These are phyloP conservation scores for Pomatostomus ruficeps DNA, from an alignment of 2,113 vertebrate genomes.

Conservation along the genomic window DNA sequence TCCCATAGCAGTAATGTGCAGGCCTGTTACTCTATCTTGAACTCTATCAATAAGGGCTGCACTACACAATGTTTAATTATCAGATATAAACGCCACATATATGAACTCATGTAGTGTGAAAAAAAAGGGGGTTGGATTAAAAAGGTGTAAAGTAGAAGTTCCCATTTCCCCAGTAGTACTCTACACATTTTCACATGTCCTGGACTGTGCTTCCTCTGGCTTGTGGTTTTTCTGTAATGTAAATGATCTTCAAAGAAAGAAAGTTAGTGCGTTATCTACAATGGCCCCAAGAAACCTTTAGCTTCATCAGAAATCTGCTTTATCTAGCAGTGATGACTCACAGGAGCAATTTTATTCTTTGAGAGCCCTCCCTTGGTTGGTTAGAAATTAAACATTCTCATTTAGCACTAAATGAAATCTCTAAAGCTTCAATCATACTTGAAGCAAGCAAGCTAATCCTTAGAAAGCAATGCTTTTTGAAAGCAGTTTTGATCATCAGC, in stretches of 20 bases:
- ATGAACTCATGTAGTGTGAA: background rate
- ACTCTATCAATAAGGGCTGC: background rate
- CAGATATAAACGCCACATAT: background rate
- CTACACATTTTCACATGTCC: background rate
- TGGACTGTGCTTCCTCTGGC: background rate
- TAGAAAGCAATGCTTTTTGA: conserved; percentile 23
- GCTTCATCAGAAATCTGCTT: background rate
- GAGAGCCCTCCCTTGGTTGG: background rate
- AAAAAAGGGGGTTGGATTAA: background rate
- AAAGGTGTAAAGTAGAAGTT: background rate
- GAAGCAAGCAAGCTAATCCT: conserved; percentile 27
- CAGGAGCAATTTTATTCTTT: background rate
- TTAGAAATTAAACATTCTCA: conserved; percentile 2
- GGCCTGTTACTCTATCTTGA: background rate
- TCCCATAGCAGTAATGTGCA: too few species aligned
- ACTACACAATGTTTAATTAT: background rate
- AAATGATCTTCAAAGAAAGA: background rate
- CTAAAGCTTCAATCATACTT: background rate
- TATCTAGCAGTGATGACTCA: background rate
- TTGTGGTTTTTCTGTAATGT: background rate
- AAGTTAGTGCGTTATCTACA: background rate
- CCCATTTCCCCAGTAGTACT: background rate
- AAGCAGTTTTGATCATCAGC: conserved; percentile 28
- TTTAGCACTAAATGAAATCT: background rate
- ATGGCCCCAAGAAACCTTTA: background rate